Conservation (phyloP, 2,888 invertebrate species). For the Euproctis similis region DNA sequence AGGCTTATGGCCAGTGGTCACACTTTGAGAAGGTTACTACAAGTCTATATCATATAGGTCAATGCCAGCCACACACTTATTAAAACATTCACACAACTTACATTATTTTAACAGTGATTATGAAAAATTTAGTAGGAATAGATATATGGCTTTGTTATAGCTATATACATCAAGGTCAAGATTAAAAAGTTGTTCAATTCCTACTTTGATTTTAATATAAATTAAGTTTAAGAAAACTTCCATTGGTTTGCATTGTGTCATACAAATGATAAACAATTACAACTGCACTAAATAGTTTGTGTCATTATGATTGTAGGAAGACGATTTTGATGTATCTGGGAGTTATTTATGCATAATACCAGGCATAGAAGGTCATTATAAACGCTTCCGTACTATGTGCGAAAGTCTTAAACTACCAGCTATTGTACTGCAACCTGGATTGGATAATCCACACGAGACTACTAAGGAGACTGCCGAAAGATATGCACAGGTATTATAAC, state of each 20-base stretch:
- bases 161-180: no score
- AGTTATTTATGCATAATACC: neutral
- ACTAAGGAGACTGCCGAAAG: neutral
- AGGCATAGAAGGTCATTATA: neutral
- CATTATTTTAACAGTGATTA: neutral
- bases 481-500: neutral
- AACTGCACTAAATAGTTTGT: no score
- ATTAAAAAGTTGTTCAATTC: neutral
- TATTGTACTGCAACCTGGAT: neutral
- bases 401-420: neutral
- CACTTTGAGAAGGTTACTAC: no score
- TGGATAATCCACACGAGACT: neutral
- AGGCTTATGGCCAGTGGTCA: no score
- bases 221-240: neutral
- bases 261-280: no score
- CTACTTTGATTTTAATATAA: neutral
- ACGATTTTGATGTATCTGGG: neutral
- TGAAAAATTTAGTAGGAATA: neutral
- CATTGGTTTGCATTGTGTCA: neutral
- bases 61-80: no score
- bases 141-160: neutral
- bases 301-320: slow-evolving; percentile 22
- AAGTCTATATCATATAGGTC: no score
- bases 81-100: no score
- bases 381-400: neutral